Evolutionary conservation across 1,140 invertebrate genomes (phyloP).

Genomic region (Cephus cinctus): DNA sequence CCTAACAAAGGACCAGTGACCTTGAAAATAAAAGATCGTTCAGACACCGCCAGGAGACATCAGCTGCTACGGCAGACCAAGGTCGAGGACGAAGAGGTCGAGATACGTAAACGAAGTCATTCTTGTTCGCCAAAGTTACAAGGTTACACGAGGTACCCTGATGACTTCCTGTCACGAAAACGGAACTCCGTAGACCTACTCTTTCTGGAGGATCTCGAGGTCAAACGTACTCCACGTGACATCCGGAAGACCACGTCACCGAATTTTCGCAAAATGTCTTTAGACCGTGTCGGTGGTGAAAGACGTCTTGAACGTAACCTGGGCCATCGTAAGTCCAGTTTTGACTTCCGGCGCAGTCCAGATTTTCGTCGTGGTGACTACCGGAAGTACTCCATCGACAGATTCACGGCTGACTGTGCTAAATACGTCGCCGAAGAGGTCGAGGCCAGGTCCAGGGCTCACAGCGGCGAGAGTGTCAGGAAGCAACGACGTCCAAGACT

Average conservation of each 20-base stretch:
- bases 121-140: conserved; percentile 37
- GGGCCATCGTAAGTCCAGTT: conserved; percentile 47
- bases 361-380: conserved; percentile 49
- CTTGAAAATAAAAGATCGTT: conserved; percentile 65
- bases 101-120: conserved; percentile 27
- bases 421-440: conserved; percentile 39
- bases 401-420: conserved; percentile 39
- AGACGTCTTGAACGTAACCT: conserved; percentile 36
- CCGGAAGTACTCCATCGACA: conserved; percentile 43
- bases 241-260: conserved; percentile 43
- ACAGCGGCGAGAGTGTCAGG: conserved; percentile 40
- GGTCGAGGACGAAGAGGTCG: conserved; percentile 65
- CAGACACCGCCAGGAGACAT: conserved; percentile 70
- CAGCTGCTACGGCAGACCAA: conserved; percentile 73
- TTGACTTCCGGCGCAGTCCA: conserved; percentile 48
- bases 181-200: conserved; percentile 49
- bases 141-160: conserved; percentile 47
- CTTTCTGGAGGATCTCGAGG: conserved; percentile 43
- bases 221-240: conserved; percentile 43
- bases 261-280: conserved; percentile 52
- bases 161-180: conserved; percentile 48
- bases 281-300: conserved; percentile 47
- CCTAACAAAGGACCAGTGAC: conserved; percentile 66
- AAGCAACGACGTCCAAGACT: conserved; percentile 42
- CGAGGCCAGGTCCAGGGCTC: conserved; percentile 39